Evolutionary conservation across 2,113 vertebrate species (phyloP), one percentile per base, ranked within the genome.

Genomic region (Chlorodrepanis virens): DNA sequence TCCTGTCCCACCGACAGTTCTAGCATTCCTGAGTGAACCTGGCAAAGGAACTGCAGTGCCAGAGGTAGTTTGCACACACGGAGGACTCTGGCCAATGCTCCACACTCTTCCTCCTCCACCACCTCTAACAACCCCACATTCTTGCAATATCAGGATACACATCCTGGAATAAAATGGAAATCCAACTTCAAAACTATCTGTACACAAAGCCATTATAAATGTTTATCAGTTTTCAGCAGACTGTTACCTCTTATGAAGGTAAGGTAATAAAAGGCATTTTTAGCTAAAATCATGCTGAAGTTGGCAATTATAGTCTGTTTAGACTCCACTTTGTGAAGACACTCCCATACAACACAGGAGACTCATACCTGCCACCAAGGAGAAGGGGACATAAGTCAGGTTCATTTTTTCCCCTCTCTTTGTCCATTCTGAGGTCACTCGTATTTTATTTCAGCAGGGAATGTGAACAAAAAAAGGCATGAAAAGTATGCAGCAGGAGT

Each of bases 21-120:
- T 69, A 94, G 93, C 90, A 95, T 91, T 96, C 91, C 93, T 88
- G 37, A 8, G 89, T 60, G 94, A 97, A 94, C 90, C 88, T 91
- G 75, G 88, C 27, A 3, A 94, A 75, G 68, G 72, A 85, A 92
- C 8, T 2, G 87, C 94, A 90, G 82, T 86, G 85, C 93, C 93
- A 96, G 79, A 5, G 7, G 91, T 72, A 97, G 93, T 75, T 79
- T 87, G 95, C 77, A 93, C 93, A 91, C 82, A 89, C 8, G 17
- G 59, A 91, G 83, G 69, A 92, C n/a, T 47, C 83, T 19, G 37
- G 92, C 83, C 90, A 93, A 18, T 2, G 20, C 86, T 88, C 87
- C 65, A 28, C 44, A 70, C 67, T 37, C 76, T 67, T 63, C 60
- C 52, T 90, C 61, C 13, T 28, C n/a, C 76, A 70, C 65, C 54